Evolutionary conservation across 2,113 vertebrate genomes (phyloP), one percentile per base, ranked within the genome.

Genomic region (Tautogolabrus adspersus): DNA sequence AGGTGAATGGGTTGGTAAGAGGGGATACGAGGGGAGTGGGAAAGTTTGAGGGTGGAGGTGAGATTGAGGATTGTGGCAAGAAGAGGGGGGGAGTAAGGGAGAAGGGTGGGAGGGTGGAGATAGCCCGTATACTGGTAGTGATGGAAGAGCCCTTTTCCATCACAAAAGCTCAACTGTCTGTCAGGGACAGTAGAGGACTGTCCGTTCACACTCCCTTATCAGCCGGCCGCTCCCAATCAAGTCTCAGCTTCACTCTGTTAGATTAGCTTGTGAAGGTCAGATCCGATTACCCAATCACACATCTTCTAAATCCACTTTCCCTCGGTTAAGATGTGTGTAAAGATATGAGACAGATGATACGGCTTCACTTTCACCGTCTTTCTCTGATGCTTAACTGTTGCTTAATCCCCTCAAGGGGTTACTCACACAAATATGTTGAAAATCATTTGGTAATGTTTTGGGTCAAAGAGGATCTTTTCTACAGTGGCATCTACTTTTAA

Each of bases 111-210:
- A 71, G 56, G 38, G 66, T 13, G 19, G 38, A 78, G 54, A 75
- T 21, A 72, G 68, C 40, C 56, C 61, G 64, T 8, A 34, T 34
- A 26, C 52, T 58, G 54, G 61, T 40, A 30, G 51, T 52, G 73
- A 85, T 63, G 75, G 75, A 72, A 37, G 64, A 72, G 52, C 7
- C 58, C 19, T 86, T 83, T 81, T 72, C 71, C 67, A 76, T 82
- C 61, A 90, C 91, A 90, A 91, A 89, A 88, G 88, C 80, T 64
- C 51, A 13, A 84, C 82, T 86, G 86, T 88, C 79, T 83, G 70
- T 81, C 66, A 79, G 83, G 21, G 76, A 83, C 74, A 75, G 65
- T 59, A 40, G 67, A 57, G 79, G 47, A 75, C 64, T 72, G 52
- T 83, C 66, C 15, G 69, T 82, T 88, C 84, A 82, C 84, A 85